phyloP scores from a whole-genome alignment of 2,888 invertebrate genomes.

The Acanthoscelides obtectus region DNA sequence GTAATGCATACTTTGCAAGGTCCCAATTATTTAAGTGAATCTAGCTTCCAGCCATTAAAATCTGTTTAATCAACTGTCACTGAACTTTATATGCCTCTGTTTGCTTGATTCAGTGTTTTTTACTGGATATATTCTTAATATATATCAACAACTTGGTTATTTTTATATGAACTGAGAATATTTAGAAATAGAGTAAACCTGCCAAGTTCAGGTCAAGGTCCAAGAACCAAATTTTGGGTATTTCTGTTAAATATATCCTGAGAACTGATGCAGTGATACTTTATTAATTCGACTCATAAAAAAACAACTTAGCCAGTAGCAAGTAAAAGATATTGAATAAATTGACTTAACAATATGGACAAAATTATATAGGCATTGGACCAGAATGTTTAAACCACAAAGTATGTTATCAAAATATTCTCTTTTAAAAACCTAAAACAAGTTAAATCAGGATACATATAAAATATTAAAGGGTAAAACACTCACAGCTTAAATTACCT shows the following conservation, averaged over 20 bases:
- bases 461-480: no score
- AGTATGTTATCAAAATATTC: no score
- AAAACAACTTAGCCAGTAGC: no score
- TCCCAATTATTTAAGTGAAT: neutral
- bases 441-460: no score
- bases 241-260: neutral
- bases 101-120: neutral
- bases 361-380: no score
- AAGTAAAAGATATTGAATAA: no score
- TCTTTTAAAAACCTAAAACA: no score
- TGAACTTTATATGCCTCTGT: neutral
- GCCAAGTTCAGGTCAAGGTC: neutral
- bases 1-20: neutral
- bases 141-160: neutral
- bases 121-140: neutral
- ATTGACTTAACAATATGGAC: no score
- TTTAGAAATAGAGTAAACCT: neutral
- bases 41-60: neutral
- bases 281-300: no score
- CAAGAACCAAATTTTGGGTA: neutral
- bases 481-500: no score
- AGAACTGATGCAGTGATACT: neutral
- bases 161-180: neutral
- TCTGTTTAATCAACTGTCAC: neutral
- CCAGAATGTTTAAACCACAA: no score